Evolutionary conservation across 1,140 invertebrate species (phyloP), one percentile per base, ranked within the genome.

Genomic region (Trachymyrmex septentrionalis): DNA sequence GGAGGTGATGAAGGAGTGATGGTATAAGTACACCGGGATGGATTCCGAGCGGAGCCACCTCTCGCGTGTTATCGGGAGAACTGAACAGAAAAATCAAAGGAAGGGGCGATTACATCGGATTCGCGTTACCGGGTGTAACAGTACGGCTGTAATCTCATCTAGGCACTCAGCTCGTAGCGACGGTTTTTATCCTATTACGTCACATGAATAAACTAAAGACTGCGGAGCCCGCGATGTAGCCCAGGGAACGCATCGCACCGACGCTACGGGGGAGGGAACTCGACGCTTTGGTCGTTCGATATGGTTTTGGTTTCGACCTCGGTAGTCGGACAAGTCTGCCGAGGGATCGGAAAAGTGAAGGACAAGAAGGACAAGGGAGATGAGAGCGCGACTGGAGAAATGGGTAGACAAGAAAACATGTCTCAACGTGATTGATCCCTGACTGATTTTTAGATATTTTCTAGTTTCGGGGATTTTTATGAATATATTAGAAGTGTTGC

Each of bases 111-210:
- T 92, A 87, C 88, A 87, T 90, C 89, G 90, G 91, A 92, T 93
- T 90, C 90, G 87, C 90, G 92, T 91, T 93, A 90, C 93, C 92
- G 91, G 90, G 88, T 87, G 88, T 91, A 91, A 90, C 89, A 90
- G 90, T 92, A 92, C 90, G 90, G 78, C 76, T 94, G 94, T 95
- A 95, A 95, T 95, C 94, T 95, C 94, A 95, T 95, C 93, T 93
- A 93, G 91, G 87, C 92, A 95, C 93, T 95, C 92, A 90, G 90
- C 92, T 94, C 90, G 91, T 90, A 93, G 92, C 92, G 92, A 95
- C 94, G 92, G 90, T 95, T 95, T 95, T 95, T 95, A 95, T 95
- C 94, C 94, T 94, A 95, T 95, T 95, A 95, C 92, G 93, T 94
- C 93, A 94, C 95, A 95, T 95, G 94, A 95, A 95, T 95, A 95